Base-by-base conservation (phyloP, 2,113 vertebrate species). In the Neopipo cinnamomea region DNA sequence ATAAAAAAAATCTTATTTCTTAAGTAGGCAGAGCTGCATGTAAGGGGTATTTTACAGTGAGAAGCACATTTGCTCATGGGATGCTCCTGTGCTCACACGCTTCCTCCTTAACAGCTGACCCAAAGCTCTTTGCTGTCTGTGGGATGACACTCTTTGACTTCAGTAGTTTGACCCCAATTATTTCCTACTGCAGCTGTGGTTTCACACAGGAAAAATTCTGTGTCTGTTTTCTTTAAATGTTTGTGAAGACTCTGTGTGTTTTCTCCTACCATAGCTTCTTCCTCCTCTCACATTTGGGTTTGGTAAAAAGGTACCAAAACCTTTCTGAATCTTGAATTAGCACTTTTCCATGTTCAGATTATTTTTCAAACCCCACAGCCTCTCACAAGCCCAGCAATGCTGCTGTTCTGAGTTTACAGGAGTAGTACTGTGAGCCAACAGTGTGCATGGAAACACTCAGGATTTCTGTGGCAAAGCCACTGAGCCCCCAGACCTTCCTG, bases 371-470 rank as follows among this genome's bases (percentile, higher is more conserved):
- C 13, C 11, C 42, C 58, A 6, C 16, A 55, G 6, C 15, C 6
- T 33, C 35, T 56, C 63, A 72, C 2, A 1, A 88, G 37, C 37
- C 63, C 61, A n/a, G 44, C 42, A 49, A 5, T 41, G 31, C 53
- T 80, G 42, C 6, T 86, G 30, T 80, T 82, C 79, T 44, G 22
- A 25, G 31, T 56, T 75, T 41, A 9, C n/a, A 80, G 16, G 13
- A 79, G 30, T 22, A 31, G 33, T 21, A 52, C 11, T 4, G 12
- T 15, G 62, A 76, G 15, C 33, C 66, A 35, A 0, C 16, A 10
- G 6, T 0, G 0, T 44, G 9, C 11, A 2, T 46, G 0, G 2
- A 68, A 63, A 42, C 24, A 5, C 0, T 0, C 0, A 4, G 70
- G 28, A 63, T 91, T 71, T 59, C 55, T 78, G 61, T 74, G 61